phyloP scores from a whole-genome alignment of 2,113 vertebrate genomes.

The Orcinus orca region DNA sequence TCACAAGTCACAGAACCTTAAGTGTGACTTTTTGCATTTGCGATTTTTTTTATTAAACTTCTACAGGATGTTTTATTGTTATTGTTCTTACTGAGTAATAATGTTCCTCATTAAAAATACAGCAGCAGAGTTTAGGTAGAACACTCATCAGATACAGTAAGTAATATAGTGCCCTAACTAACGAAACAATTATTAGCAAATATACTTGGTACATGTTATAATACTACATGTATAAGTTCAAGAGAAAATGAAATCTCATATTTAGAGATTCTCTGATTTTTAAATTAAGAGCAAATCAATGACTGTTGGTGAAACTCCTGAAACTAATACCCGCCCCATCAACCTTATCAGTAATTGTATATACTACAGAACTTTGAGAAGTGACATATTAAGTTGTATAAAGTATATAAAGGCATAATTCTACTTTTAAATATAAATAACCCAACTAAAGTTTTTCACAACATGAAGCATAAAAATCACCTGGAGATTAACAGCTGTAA shows the following conservation, averaged over 20 bases:
- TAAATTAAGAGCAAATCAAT: slow-evolving; percentile 6
- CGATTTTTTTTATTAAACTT: background rate
- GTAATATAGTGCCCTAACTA: background rate
- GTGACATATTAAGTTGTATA: background rate
- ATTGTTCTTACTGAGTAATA: background rate
- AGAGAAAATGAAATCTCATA: background rate
- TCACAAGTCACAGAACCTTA: background rate
- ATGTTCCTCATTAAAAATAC: background rate
- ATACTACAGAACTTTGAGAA: background rate
- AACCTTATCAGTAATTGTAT: background rate
- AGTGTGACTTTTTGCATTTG: background rate
- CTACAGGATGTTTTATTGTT: background rate
- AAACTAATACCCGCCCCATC: background rate
- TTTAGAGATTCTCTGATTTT: background rate
- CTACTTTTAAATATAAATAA: background rate
- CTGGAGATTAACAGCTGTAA: slow-evolving; percentile 28
- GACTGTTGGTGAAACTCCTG: background rate
- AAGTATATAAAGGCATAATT: background rate
- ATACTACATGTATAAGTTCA: background rate
- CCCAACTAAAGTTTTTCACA: background rate
- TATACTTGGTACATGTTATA: background rate
- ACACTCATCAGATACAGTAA: background rate
- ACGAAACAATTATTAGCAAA: background rate
- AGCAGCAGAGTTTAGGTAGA: background rate
- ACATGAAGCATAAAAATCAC: background rate